Base-by-base conservation (phyloP, 2,888 invertebrate genomes). In the Tinea pellionella region DNA sequence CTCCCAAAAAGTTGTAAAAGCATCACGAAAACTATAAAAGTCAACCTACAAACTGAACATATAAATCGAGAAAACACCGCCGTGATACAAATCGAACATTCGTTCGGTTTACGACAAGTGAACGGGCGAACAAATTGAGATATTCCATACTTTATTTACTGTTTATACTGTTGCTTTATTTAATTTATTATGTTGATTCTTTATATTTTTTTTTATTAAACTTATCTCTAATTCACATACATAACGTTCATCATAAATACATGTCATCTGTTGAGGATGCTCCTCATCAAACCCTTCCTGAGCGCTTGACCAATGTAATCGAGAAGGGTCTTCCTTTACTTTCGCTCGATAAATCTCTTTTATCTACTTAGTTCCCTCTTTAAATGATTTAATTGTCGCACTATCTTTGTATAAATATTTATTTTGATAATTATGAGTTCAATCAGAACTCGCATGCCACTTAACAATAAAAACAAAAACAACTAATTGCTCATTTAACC, bases 21-120 rank as follows among this genome's bases (percentile, higher is more conserved):
- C 66, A 67, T 68, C 64, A 62, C 61, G 63, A 64, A 63, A 65
- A 67, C 63, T 71, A 68, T 75, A 71, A 74, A 74, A 68, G 71
- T 74, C 73, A 63, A 63, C 61, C 60, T 63, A 64, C 65, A 67
- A 69, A 69, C 70, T 67, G 63, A 69, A 66, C 67, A 66, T 67
- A 70, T 73, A 72, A 72, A 74, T 71, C 68, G 65, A 19, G 30
- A 55, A 41, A 55, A 53, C 42, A 53, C 55, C 29, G 57, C 12
- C 8, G n/a, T 57, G 57, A 30, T 57, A 57, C 32, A 32, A 57
- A 57, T 57, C 57, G 57, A 19, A 53, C 53, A 24, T 32, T 57
- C 15, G 55, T 55, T 19, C 55, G 12, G 29, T 57, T 32, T 57
- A 57, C 57, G 32, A 57, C 53, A 53, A 53, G n/a, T 24, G 24